phyloP scores from a whole-genome alignment of 2,113 vertebrate genomes.

The Leiothrix lutea region DNA sequence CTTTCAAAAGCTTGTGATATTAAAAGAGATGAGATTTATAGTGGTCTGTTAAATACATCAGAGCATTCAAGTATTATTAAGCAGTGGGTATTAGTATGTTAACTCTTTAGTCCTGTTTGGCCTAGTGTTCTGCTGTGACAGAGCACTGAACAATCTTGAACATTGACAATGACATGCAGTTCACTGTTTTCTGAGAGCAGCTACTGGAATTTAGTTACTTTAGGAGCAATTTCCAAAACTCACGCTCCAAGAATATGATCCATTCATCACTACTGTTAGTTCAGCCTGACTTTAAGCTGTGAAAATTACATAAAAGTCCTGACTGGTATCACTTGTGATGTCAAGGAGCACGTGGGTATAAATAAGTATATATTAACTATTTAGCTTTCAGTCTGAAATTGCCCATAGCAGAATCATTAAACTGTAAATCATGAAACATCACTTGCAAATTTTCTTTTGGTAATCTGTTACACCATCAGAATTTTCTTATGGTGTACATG shows the following conservation, averaged over 20 bases:
- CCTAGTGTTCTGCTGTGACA: not conserved
- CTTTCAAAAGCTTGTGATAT: not conserved
- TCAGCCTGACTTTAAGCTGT: not conserved
- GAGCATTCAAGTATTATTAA: not conserved
- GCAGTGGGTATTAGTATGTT: not conserved
- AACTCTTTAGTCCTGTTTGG: not conserved
- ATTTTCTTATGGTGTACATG: not conserved
- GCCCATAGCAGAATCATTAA: not conserved
- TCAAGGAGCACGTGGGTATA: not conserved
- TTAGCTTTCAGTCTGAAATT: not conserved
- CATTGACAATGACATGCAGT: not conserved
- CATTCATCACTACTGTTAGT: not conserved
- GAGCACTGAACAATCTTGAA: not conserved
- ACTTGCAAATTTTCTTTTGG: not conserved
- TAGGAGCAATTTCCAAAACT: not conserved
- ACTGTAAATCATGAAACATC: not conserved
- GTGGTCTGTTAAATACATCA: not conserved
- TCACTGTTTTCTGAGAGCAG: not conserved
- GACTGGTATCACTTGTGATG: fast-evolving
- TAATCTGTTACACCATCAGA: not conserved
- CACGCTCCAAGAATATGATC: fast-evolving
- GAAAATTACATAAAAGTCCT: not conserved
- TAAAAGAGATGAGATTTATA: not conserved
- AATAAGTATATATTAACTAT: not conserved
- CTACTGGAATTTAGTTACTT: not conserved